A percentile compares a stretch with the other conserved stretches of the same genome.
Evolutionary conservation across 2,113 vertebrate genomes (phyloP).

Genomic region (Pomatostomus ruficeps): DNA sequence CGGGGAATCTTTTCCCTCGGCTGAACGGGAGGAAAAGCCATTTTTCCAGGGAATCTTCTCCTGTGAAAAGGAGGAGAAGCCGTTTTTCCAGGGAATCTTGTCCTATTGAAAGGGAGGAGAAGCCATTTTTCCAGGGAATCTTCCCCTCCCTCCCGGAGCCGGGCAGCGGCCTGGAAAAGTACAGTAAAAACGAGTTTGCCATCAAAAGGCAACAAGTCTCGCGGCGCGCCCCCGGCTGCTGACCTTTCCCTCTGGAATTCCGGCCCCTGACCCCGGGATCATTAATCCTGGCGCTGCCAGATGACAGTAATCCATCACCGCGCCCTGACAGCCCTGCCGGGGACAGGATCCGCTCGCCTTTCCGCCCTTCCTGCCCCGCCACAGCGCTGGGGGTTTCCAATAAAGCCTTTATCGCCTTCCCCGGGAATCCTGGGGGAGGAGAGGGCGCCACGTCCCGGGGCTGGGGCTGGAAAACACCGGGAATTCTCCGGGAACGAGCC

Average conservation of each 20-base stretch:
- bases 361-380: conserved; percentile 70
- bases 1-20: no score
- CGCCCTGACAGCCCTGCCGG: conserved; percentile 66
- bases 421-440: conserved; percentile 9
- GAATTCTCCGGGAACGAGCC: rapidly evolving
- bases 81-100: rapidly evolving
- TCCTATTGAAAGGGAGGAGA: background rate
- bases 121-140: background rate
- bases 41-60: rapidly evolving
- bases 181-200: conserved; percentile 69
- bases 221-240: conserved; percentile 48
- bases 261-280: conserved; percentile 76
- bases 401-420: conserved; percentile 58
- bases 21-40: no score
- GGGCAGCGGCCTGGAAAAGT: background rate
- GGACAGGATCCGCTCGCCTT: conserved; percentile 63
- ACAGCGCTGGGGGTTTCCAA: conserved; percentile 47
- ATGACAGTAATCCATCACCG: conserved; percentile 83
- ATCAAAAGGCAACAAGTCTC: conserved; percentile 79
- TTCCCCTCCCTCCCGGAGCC: background rate
- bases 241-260: conserved; percentile 82
- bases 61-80: background rate
- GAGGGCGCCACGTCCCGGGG: background rate
- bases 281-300: conserved; percentile 80
- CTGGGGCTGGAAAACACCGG: background rate